Percentiles rank a stretch among this genome's conserved stretches.
Evolutionary conservation across 1,140 invertebrate genomes (phyloP).

Genomic region (Octopus bimaculoides): DNA sequence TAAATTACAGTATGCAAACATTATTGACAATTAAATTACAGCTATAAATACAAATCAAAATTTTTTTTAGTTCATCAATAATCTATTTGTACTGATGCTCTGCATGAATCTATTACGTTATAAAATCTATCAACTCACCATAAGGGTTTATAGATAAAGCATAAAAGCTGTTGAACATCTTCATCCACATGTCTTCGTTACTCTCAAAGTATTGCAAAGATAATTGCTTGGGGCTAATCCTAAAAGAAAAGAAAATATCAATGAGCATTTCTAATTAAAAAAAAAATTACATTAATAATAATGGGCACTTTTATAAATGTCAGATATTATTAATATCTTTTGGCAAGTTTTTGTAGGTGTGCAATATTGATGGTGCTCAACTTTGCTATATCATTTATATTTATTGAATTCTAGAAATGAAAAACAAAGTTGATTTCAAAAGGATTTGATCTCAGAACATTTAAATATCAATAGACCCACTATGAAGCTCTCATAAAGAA

Average conservation of each 20-base stretch:
- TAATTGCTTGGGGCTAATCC: not conserved
- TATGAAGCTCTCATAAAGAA: too few relatives aligned
- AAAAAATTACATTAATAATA: not conserved
- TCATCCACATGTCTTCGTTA: not conserved
- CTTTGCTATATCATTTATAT: not conserved
- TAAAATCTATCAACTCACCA: constrained; percentile 4
- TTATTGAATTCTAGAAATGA: not conserved
- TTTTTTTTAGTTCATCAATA: too few relatives aligned
- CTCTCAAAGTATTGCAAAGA: not conserved
- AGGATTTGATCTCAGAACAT: too few relatives aligned
- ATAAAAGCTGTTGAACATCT: constrained; percentile 1
- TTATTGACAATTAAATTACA: too few relatives aligned
- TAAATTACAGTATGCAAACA: too few relatives aligned
- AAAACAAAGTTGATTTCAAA: not conserved
- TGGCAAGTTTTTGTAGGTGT: not conserved
- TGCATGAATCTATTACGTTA: not conserved
- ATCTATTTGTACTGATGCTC: not conserved
- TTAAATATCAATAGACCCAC: too few relatives aligned
- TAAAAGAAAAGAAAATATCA: not conserved
- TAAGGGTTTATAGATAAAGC: not conserved
- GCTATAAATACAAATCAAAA: too few relatives aligned
- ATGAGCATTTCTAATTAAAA: not conserved
- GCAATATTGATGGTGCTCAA: not conserved
- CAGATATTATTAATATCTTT: not conserved
- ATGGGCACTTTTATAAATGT: not conserved